Evolutionary conservation across 2,113 vertebrate genomes (phyloP).

Genomic region (Psammodynastes pulverulentus): DNA sequence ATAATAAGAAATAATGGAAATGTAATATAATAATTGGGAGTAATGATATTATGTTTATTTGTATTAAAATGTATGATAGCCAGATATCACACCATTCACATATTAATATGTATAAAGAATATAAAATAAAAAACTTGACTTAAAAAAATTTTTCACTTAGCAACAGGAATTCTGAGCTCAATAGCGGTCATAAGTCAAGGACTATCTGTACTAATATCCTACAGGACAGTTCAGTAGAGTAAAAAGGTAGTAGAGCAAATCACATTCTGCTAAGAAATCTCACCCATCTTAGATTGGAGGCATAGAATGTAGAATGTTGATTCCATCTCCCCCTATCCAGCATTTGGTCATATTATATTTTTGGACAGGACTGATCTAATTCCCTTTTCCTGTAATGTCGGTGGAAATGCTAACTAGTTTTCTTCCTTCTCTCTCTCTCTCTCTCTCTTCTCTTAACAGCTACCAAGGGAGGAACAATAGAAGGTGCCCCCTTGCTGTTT

Average conservation of each 20-base stretch:
- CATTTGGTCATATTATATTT: not conserved
- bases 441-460: not conserved
- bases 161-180: not conserved
- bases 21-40: too few relatives aligned
- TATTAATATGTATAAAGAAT: too few relatives aligned
- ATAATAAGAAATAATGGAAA: too few relatives aligned
- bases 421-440: not conserved
- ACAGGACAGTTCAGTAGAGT: not conserved
- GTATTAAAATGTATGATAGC: too few relatives aligned
- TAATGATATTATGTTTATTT: too few relatives aligned
- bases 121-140: too few relatives aligned
- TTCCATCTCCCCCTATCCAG: not conserved
- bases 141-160: too few relatives aligned
- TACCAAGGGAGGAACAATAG: not conserved
- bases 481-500: not conserved
- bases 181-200: not conserved
- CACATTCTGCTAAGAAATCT: not conserved
- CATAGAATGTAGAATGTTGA: not conserved
- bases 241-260: not conserved
- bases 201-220: not conserved
- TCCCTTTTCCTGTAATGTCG: not conserved
- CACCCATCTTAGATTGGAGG: not conserved
- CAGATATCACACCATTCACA: too few relatives aligned
- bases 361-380: not conserved
- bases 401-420: not conserved